Conservation (phyloP, 2,113 vertebrate species). For the Cacatua alba region DNA sequence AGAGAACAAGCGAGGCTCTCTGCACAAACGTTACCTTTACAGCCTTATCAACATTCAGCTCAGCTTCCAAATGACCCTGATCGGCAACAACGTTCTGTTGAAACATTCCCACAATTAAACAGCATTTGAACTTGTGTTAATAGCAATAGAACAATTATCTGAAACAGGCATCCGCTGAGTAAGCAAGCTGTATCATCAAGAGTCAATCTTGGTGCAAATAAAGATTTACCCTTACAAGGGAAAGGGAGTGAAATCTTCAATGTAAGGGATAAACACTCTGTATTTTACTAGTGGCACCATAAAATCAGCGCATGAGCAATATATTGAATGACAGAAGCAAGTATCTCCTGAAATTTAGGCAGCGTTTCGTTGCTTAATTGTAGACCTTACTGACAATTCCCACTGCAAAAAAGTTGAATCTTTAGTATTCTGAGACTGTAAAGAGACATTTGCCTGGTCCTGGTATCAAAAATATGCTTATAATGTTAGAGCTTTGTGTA, state of each 20-base stretch:
- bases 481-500: background rate
- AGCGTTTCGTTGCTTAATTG: background rate
- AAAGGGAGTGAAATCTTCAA: background rate
- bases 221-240: background rate
- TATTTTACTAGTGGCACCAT: background rate
- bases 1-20: background rate
- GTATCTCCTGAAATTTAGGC: background rate
- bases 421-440: background rate
- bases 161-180: background rate
- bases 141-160: constrained; percentile 29
- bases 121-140: constrained; percentile 25
- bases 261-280: background rate
- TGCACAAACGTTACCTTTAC: background rate
- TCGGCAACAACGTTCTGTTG: background rate
- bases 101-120: constrained; percentile 41
- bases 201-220: constrained; percentile 19
- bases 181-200: background rate
- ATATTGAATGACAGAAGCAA: background rate
- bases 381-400: background rate
- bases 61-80: background rate
- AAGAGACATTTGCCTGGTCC: background rate
- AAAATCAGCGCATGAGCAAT: background rate
- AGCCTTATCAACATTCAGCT: constrained; percentile 25
- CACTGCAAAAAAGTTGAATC: background rate
- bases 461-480: background rate